A percentile compares a stretch with the other conserved stretches of the same genome.
Evolutionary conservation across 2,113 vertebrate species (phyloP).

Genomic region (Coracopsis vasa): DNA sequence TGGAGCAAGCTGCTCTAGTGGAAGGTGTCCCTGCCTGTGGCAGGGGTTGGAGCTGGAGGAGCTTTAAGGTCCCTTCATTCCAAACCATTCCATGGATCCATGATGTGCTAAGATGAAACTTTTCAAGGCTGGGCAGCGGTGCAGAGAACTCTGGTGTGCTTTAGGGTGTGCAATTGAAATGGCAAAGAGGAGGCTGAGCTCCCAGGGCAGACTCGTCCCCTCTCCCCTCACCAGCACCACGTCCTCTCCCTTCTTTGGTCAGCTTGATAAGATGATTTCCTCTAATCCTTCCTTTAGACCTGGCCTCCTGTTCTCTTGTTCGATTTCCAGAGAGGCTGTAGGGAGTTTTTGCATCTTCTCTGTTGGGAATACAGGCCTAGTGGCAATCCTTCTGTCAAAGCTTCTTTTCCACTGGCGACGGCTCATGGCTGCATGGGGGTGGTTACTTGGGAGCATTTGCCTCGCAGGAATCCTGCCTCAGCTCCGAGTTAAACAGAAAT

Average conservation of each 20-base stretch:
- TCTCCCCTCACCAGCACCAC: not conserved
- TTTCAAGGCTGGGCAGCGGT: rapidly evolving
- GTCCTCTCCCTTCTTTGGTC: not conserved
- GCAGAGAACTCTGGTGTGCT: not conserved
- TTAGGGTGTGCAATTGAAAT: rapidly evolving
- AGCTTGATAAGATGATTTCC: not conserved
- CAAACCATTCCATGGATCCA: not conserved
- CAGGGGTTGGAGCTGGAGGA: not conserved
- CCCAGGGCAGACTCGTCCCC: rapidly evolving
- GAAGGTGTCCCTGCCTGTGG: not conserved
- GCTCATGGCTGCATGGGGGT: not conserved
- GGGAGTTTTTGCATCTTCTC: not conserved
- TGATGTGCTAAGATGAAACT: not conserved
- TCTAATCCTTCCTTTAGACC: not conserved
- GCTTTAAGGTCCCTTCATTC: not conserved
- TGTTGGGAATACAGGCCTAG: not conserved
- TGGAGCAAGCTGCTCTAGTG: not conserved
- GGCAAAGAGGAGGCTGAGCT: not conserved
- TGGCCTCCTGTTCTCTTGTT: not conserved
- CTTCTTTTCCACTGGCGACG: not conserved
- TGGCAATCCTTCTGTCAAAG: not conserved
- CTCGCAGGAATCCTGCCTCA: not conserved
- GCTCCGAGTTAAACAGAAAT: not conserved
- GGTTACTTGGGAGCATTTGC: not conserved
- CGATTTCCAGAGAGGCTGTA: not conserved